Base-by-base conservation (phyloP, 2,888 invertebrate species). In the Acanthococcus lagerstroemiae region DNA sequence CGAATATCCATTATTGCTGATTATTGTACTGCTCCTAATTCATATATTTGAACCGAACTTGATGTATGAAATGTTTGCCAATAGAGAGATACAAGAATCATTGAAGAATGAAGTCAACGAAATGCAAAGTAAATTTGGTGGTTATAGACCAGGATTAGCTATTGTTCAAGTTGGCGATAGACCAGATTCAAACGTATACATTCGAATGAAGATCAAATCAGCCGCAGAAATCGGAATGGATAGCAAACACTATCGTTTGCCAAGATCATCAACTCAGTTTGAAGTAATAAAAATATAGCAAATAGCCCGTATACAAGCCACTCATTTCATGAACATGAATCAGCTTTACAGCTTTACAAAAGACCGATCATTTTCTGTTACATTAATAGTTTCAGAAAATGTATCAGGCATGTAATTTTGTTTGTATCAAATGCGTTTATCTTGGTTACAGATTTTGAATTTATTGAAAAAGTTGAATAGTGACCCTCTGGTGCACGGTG, bases 151-250 rank as follows among this genome's bases (percentile, higher is more conserved):
- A 0, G 86, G 87, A 15, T 80, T 97, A 70, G 90, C 94, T 22
- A 95, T 97, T 74, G 89, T 97, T 52, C 89, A 97, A 82, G 97
- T 99, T 68, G 99, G 99, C 12, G 88, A 87, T 1, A 83, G 96
- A 1, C 93, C 94, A 76, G 97, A 99, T 78, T 97, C 97, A 52
- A 96, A 96, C 79, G 95, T 97, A 4, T 99, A 99, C 79, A 97
- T 99, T 74, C 81, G 92, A 37, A 93, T 91, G 87, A 99, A 99
- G 79, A 82, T 95, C 66, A 91, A 88, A 76, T 90, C 93, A 0
- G 96, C 96, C 0, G 83, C 80, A 61, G 90, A 92, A 72, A 90
- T 97, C 71, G 97, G 97, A 66, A 91, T 96, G 60, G 76, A 79
- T 22, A 90, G 90, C 0, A 81, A 84, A 50, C 93, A 93, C 75